These are phyloP conservation scores for Eciton burchellii DNA, from an alignment of 1,140 invertebrate species.

Conservation along the genomic window DNA sequence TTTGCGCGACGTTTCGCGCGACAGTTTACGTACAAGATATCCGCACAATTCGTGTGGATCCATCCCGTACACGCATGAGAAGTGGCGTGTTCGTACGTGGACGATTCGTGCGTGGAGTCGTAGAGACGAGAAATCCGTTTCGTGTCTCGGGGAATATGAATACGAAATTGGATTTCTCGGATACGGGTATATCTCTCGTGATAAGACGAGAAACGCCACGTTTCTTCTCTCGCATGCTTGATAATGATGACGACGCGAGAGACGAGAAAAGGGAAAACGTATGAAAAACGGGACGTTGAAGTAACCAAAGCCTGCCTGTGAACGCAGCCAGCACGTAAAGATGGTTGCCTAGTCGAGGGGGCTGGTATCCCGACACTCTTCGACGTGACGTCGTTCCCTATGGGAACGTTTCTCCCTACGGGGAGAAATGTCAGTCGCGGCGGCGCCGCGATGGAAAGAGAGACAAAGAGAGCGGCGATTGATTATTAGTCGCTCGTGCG, in stretches of 20 bases:
- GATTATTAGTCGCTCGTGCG: slow-evolving; percentile 15
- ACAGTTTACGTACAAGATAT: no score
- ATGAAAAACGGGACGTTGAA: not conserved
- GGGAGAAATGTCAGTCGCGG: slow-evolving; percentile 47
- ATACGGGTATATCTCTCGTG: no score
- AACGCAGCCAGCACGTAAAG: no score
- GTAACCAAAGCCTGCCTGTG: no score
- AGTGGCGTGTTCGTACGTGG: not conserved
- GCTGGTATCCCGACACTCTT: not conserved
- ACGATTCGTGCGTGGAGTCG: no score
- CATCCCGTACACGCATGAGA: slow-evolving; percentile 41
- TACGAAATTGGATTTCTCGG: no score
- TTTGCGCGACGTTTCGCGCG: no score
- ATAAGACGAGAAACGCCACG: no score
- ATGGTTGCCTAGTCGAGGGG: slow-evolving; percentile 12
- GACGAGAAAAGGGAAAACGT: not conserved
- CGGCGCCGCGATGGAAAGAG: not conserved
- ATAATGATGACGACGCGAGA: no score
- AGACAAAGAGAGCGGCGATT: not conserved
- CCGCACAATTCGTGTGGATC: slow-evolving; percentile 4
- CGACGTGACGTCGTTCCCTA: slow-evolving; percentile 44
- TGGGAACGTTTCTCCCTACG: slow-evolving; percentile 30
- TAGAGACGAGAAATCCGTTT: not conserved
- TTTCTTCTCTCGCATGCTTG: no score
- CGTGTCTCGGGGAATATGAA: not conserved